Conservation (phyloP, 2,113 vertebrate species). For the Penelope pileata region DNA sequence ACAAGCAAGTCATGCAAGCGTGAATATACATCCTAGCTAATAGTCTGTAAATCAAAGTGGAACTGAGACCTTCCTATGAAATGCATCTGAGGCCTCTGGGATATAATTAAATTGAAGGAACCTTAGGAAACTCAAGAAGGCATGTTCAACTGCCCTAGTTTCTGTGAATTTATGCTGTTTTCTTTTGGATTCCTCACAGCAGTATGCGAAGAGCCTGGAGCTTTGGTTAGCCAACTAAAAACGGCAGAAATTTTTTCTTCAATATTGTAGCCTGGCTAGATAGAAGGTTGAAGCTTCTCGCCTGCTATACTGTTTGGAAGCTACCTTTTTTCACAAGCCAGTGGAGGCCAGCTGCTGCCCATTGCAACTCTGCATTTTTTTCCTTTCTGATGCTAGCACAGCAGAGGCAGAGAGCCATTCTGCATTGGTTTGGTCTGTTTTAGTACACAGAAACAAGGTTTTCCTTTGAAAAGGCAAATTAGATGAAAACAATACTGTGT, state of each 20-base stretch:
- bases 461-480: background rate
- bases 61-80: background rate
- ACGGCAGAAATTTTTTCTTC: background rate
- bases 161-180: background rate
- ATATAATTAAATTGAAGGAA: background rate
- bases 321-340: background rate
- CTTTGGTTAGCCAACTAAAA: background rate
- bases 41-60: background rate
- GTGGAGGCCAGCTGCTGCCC: background rate
- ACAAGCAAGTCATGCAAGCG: background rate
- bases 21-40: background rate
- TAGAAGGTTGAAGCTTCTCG: background rate
- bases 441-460: background rate
- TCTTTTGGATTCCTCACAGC: background rate
- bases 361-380: background rate
- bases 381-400: background rate
- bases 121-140: background rate
- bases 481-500: background rate
- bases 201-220: background rate
- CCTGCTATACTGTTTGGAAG: background rate
- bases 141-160: background rate
- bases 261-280: background rate
- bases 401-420: background rate
- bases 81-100: background rate
- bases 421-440: background rate